Evolutionary conservation across 2,797 vertebrate genomes (phyloP).

Genomic region (Meriones psammophilus): DNA sequence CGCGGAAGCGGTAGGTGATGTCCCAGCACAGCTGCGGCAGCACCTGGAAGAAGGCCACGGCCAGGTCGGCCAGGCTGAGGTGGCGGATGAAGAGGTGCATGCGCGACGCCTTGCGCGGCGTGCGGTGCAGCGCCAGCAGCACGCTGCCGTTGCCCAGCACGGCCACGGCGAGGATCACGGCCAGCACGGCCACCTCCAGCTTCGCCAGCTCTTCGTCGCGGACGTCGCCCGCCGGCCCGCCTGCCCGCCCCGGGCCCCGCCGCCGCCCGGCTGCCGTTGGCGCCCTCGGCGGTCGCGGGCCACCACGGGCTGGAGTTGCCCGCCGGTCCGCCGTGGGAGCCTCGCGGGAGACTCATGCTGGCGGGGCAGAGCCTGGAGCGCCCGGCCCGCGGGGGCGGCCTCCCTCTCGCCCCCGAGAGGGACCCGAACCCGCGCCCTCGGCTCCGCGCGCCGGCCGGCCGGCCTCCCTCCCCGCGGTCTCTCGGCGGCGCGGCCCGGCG

Average conservation of each 20-base stretch:
- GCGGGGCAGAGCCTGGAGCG: not conserved
- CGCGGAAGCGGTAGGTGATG: conserved; percentile 96
- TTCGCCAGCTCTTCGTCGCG: conserved; percentile 96
- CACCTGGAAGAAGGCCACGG: conserved; percentile 98
- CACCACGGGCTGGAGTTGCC: conserved; percentile 68
- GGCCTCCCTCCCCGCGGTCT: not conserved
- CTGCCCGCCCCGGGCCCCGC: conserved; percentile 80
- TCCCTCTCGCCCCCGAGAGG: not conserved
- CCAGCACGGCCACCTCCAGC: conserved; percentile 95
- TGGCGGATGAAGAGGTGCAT: conserved; percentile 99
- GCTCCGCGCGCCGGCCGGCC: not conserved
- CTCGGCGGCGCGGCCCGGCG: rapidly evolving
- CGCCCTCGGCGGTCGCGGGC: not conserved
- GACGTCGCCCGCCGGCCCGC: conserved; percentile 82
- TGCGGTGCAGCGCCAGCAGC: conserved; percentile 94
- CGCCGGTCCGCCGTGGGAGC: not conserved
- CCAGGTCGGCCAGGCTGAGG: conserved; percentile 96
- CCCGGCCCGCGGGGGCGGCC: not conserved
- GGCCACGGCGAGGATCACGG: conserved; percentile 94
- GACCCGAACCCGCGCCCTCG: rapidly evolving
- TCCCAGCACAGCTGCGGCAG: conserved; percentile 98
- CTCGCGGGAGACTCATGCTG: conserved; percentile 53
- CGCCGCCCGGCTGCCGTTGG: conserved; percentile 53
- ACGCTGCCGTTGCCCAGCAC: conserved; percentile 95
- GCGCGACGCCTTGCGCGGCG: conserved; percentile 95